Base-by-base conservation (phyloP, 2,888 invertebrate species). In the Tholera decimalis region DNA sequence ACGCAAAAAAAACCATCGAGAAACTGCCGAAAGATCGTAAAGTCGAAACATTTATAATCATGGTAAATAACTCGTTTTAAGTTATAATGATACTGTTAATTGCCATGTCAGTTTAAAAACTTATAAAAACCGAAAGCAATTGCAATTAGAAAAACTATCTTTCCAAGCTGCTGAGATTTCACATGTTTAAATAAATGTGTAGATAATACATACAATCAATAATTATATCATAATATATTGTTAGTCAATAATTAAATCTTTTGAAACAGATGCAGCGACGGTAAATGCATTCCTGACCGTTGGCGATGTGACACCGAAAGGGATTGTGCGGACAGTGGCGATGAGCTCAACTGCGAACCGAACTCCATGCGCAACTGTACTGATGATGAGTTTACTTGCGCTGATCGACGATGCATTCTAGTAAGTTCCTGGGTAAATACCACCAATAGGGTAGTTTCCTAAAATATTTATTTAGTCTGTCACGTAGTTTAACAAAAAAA, bases 241-340 rank as follows among this genome's bases (percentile, higher is more conserved):
- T n/a, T n/a, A 90, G 13, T 30, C 9, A 30, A 0, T 4, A 24
- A 35, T 8, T 30, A 50, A 39, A 9, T 58, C 6, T 57, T 15
- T 3, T 58, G 0, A 37, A 50, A 54, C 79, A 97, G 97, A 86
- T 98, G 98, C 83, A 96, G 96, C 61, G 97, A 97, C 81, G 98
- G 98, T 1, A 97, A 97, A 79, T 98, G 98, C 84, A 98, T 98
- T 41, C 97, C 97, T 3, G 96, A 97, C 69, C 96, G 97, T 11
- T 98, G 97, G 96, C 96, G 96, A 63, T 98, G 98, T 88, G 98
- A 98, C 85, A 97, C 96, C 53, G 97, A 98, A 85, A 96, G 97
- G 55, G 98, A 98, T 86, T 98, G 98, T 84, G 97, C 97, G 55
- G 97, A 97, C 22, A 97, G 97, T 2, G 98, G 98, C 80, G 98